These are phyloP conservation scores for Sinocyclocheilus grahami DNA, from an alignment of 2,113 vertebrate species.

Conservation along the genomic window DNA sequence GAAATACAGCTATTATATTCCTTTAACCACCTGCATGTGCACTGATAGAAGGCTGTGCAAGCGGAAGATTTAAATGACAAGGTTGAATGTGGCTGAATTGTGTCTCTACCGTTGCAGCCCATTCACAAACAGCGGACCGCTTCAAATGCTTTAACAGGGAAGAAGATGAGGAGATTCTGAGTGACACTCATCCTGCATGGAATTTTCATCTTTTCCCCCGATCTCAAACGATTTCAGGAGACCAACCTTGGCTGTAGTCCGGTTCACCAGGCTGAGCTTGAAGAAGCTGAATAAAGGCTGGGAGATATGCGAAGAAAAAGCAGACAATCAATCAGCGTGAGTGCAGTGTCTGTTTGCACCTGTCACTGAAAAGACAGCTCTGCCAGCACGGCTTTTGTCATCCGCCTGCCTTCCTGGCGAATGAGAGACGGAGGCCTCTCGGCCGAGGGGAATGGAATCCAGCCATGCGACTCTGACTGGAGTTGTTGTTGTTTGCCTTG, in stretches of 20 bases:
- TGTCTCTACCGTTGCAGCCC: conserved; percentile 1
- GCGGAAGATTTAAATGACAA: conserved; percentile 13
- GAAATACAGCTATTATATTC: conserved; percentile 6
- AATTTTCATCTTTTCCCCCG: conserved; percentile 16
- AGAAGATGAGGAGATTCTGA: conserved; percentile 41
- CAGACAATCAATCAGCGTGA: conserved; percentile 31
- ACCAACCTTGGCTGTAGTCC: conserved; percentile 17
- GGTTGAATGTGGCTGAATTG: neutral
- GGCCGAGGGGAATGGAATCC: conserved; percentile 48
- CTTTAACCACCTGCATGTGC: conserved; percentile 7
- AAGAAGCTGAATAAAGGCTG: neutral
- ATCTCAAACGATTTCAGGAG: neutral
- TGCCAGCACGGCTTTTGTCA: conserved; percentile 20
- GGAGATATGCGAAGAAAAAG: conserved; percentile 32
- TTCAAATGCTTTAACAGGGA: conserved; percentile 11
- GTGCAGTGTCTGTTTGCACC: conserved; percentile 42
- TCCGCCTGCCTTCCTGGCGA: conserved; percentile 19
- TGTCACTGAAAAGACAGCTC: conserved; percentile 38
- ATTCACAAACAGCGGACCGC: conserved; percentile 47
- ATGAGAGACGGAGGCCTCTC: neutral
- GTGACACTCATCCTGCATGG: conserved; percentile 41
- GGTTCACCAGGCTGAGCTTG: conserved; percentile 8
- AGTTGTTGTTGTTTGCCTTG: conserved; percentile 50
- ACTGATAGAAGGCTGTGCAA: neutral
- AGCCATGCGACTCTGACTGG: conserved; percentile 43